phyloP scores from a whole-genome alignment of 2,888 invertebrate species.

The Caenorhabditis sp. region DNA sequence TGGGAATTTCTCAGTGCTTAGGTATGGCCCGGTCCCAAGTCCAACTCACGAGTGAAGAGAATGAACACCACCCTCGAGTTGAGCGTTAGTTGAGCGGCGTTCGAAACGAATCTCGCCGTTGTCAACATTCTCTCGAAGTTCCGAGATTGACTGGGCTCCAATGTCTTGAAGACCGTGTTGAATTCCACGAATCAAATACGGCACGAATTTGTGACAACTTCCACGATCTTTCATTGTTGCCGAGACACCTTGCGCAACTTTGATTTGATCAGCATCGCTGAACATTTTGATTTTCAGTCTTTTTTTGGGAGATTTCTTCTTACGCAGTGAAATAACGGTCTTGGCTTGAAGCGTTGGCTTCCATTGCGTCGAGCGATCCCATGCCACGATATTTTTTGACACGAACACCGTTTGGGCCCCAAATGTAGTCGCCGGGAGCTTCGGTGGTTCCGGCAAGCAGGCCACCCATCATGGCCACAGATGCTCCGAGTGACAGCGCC shows the following conservation, averaged over 20 bases:
- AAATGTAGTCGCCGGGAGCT: conserved; percentile 98
- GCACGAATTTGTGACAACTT: conserved; percentile 90
- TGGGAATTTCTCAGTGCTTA: background rate
- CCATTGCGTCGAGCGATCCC: conserved; percentile 99
- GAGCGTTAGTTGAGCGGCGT: conserved; percentile 91
- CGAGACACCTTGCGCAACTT: conserved; percentile 97
- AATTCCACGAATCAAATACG: conserved; percentile 91
- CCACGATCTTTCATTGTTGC: conserved; percentile 98
- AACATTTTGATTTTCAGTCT: conserved; percentile 30
- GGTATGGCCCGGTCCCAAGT: background rate
- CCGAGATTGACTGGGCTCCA: conserved; percentile 74
- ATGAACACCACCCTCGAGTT: conserved; percentile 96
- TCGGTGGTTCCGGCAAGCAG: conserved; percentile 96
- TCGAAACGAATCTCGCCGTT: conserved; percentile 91
- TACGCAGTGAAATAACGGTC: conserved; percentile 70
- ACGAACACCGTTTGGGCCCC: conserved; percentile 88
- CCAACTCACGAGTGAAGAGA: conserved; percentile 87
- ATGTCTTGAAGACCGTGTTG: conserved; percentile 97
- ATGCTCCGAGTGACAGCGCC: conserved; percentile 67
- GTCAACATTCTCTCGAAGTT: conserved; percentile 79
- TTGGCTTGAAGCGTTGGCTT: conserved; percentile 73
- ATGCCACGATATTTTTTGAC: conserved; percentile 98
- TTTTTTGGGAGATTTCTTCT: background rate
- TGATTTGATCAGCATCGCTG: conserved; percentile 91
- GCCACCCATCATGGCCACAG: conserved; percentile 95